Percentiles rank a stretch among this genome's conserved stretches.
These are phyloP conservation scores for Ciconia boyciana DNA, from an alignment of 2,113 vertebrate genomes.

Conservation along the genomic window DNA sequence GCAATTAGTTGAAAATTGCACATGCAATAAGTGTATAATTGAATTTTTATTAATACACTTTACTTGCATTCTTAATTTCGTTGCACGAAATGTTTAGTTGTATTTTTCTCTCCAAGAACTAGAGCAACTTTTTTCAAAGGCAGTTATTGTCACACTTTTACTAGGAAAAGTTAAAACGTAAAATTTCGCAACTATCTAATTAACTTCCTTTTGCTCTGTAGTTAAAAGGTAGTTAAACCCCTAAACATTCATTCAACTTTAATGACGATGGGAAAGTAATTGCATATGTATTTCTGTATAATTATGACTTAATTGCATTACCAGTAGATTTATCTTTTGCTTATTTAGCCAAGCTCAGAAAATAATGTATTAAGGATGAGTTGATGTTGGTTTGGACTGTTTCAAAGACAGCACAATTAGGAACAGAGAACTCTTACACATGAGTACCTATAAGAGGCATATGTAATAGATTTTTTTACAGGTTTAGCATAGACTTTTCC, in stretches of 20 bases:
- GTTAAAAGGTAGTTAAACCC: constrained; percentile 63
- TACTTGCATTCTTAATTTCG: neutral
- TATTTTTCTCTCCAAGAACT: neutral
- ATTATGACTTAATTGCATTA: constrained; percentile 60
- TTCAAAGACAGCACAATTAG: neutral
- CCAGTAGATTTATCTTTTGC: constrained; percentile 38
- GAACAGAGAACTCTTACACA: neutral
- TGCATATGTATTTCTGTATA: constrained; percentile 60
- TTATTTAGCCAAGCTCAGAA: constrained; percentile 40
- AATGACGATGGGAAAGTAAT: constrained; percentile 52
- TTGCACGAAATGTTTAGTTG: neutral
- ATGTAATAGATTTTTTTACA: neutral
- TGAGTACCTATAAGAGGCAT: neutral
- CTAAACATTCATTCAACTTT: constrained; percentile 53
- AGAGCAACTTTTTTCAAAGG: neutral
- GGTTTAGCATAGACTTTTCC: neutral
- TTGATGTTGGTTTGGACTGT: neutral
- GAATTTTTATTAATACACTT: constrained; percentile 10
- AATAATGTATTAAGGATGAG: neutral
- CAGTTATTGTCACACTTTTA: neutral
- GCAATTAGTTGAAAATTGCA: neutral
- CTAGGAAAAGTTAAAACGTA: neutral
- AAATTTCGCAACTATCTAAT: constrained; percentile 19
- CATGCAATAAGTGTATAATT: neutral
- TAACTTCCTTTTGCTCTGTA: constrained; percentile 34